A percentile compares a stretch with the other conserved stretches of the same genome.
Conservation (phyloP, 2,888 invertebrate species). For the Monoplex corrugatus region DNA sequence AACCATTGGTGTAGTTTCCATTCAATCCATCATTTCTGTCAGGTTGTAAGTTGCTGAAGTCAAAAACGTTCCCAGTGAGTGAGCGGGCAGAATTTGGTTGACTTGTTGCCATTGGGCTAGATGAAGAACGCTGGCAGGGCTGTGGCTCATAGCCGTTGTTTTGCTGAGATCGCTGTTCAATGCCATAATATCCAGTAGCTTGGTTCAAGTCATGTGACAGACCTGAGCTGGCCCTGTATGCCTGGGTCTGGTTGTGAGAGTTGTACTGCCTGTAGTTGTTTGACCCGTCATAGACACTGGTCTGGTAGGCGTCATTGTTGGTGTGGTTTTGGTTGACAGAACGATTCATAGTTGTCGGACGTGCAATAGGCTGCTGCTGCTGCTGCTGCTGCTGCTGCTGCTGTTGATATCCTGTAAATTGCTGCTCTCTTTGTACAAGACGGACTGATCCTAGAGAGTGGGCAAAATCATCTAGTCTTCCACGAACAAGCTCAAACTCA, state of each 20-base stretch:
- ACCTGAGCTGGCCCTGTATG: background rate
- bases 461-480: background rate
- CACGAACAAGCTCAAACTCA: constrained; percentile 94
- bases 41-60: constrained; percentile 10
- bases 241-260: background rate
- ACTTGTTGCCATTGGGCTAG: constrained; percentile 20
- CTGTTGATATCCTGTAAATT: background rate
- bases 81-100: constrained; percentile 19
- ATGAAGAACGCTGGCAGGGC: background rate
- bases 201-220: background rate
- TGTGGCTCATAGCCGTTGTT: constrained; percentile 4
- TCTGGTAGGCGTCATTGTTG: background rate
- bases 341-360: constrained; percentile 7
- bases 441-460: background rate
- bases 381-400: too few relatives aligned
- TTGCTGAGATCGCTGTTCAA: background rate
- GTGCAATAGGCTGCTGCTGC: constrained; percentile 39
- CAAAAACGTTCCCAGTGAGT: background rate
- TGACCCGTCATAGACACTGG: background rate
- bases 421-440: background rate
- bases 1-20: background rate
- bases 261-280: background rate
- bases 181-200: background rate
- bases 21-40: background rate
- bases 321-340: constrained; percentile 7